These are phyloP conservation scores for Copidosoma floridanum DNA, from an alignment of 1,140 invertebrate genomes.

Conservation along the genomic window DNA sequence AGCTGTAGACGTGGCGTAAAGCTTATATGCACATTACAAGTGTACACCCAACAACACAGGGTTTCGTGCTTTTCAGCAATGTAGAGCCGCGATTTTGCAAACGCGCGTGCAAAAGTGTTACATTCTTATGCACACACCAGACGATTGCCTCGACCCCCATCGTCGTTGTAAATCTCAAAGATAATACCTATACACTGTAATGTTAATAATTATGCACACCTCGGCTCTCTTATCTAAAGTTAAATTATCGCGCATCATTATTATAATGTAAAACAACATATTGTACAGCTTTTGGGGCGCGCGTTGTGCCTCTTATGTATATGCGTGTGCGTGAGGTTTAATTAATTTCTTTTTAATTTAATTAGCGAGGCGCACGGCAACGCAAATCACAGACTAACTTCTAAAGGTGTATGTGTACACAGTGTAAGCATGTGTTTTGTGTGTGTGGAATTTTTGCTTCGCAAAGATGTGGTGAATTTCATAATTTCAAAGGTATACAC, in stretches of 20 bases:
- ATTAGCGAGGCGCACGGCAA: neutral
- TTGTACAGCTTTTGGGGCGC: neutral
- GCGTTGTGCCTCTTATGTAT: neutral
- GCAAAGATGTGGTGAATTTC: too few species aligned
- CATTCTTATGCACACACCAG: neutral
- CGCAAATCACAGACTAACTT: neutral
- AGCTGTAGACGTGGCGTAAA: too few species aligned
- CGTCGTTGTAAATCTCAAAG: slow-evolving; percentile 14
- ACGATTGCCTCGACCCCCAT: too few species aligned
- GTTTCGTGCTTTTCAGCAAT: slow-evolving; percentile 13
- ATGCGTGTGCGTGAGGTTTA: neutral
- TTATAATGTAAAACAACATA: too few species aligned
- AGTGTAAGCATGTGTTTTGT: too few species aligned
- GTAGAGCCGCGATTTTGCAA: slow-evolving; percentile 1
- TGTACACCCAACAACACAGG: too few species aligned
- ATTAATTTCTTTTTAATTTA: slow-evolving; percentile 20
- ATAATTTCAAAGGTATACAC: too few species aligned
- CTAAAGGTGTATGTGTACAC: too few species aligned
- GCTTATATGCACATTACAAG: too few species aligned
- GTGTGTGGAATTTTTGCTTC: too few species aligned
- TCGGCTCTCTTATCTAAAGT: slow-evolving; percentile 11
- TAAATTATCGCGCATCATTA: slow-evolving; percentile 12
- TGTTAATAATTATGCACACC: slow-evolving; percentile 3
- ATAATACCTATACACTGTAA: slow-evolving; percentile 15
- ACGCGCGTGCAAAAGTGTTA: slow-evolving; percentile 12